These are phyloP conservation scores for Gortyna flavago DNA, from an alignment of 2,888 invertebrate species.

Conservation along the genomic window DNA sequence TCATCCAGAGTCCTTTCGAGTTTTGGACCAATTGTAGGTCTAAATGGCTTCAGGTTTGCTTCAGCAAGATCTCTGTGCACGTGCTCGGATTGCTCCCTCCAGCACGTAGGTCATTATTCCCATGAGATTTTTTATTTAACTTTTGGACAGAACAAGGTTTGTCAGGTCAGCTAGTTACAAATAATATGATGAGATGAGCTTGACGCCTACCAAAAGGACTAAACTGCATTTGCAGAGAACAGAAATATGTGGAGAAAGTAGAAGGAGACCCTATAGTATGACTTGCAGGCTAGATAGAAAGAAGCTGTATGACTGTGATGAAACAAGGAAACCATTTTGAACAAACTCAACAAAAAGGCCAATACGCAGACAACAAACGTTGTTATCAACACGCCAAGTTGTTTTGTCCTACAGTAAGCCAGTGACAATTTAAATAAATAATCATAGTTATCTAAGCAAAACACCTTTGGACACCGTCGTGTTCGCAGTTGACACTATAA, in stretches of 20 bases:
- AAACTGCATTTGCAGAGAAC: not conserved
- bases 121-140: not conserved
- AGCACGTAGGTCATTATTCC: not conserved
- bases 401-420: not conserved
- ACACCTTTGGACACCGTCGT: conserved; percentile 30
- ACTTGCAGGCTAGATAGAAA: not conserved
- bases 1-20: no score
- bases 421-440: conserved; percentile 39
- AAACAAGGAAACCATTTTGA: not conserved
- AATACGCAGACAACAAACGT: not conserved
- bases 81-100: no score
- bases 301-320: not conserved
- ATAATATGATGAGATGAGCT: not conserved
- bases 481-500: conserved; percentile 51
- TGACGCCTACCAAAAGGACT: not conserved
- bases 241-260: not conserved
- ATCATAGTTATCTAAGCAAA: conserved; percentile 30
- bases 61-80: no score
- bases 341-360: not conserved
- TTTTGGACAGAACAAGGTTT: not conserved
- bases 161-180: not conserved
- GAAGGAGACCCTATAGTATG: not conserved
- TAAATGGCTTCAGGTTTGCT: no score
- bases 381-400: not conserved
- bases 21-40: no score